These are phyloP conservation scores for Hirudinaria manillensis DNA, from an alignment of 2,888 invertebrate genomes.

Conservation along the genomic window DNA sequence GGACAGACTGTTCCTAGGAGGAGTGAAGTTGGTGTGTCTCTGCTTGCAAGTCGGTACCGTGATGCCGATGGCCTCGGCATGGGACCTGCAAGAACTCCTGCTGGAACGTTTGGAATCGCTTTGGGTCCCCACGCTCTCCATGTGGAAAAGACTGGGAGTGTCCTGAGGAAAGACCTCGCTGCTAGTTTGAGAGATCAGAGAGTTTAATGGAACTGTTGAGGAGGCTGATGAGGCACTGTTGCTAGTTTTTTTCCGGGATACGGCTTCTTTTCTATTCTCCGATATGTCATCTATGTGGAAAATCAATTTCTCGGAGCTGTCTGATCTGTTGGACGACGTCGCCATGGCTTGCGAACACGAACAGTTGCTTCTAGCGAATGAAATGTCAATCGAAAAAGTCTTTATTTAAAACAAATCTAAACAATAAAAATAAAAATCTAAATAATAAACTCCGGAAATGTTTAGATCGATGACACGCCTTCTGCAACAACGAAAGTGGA, in stretches of 20 bases:
- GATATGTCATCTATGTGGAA: background rate
- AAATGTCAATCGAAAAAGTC: too few relatives aligned
- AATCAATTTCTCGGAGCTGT: background rate
- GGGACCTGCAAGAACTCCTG: background rate
- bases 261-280: background rate
- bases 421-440: too few relatives aligned
- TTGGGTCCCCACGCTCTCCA: background rate
- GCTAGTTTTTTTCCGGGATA: background rate
- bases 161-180: too few relatives aligned
- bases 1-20: constrained; percentile 8
- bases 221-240: background rate
- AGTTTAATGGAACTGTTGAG: background rate
- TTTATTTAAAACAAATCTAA: too few relatives aligned
- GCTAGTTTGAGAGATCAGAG: background rate
- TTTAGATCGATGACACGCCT: too few relatives aligned
- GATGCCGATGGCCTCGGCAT: background rate
- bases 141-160: background rate
- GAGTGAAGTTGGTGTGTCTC: constrained; percentile 29
- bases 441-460: too few relatives aligned
- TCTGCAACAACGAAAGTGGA: too few relatives aligned
- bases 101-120: background rate
- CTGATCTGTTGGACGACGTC: too few relatives aligned
- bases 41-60: background rate
- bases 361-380: too few relatives aligned
- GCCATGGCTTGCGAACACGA: too few relatives aligned